phyloP scores from a whole-genome alignment of 2,113 vertebrate species.

The Lasiurus borealis region DNA sequence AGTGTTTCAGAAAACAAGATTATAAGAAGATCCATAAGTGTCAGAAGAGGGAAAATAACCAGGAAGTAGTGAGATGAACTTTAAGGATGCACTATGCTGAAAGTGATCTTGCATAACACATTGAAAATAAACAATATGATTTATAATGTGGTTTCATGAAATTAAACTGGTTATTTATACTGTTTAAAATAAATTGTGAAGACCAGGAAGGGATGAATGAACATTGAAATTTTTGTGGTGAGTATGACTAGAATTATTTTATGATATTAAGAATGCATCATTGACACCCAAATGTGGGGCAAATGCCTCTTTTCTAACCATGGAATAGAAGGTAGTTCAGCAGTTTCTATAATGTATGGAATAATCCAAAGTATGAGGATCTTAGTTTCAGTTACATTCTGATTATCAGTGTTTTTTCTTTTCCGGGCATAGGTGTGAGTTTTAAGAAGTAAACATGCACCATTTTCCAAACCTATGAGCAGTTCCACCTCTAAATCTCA shows the following conservation, averaged over 20 bases:
- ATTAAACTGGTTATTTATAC: neutral
- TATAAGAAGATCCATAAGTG: neutral
- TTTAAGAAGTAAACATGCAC: neutral
- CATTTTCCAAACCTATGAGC: neutral
- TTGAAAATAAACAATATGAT: neutral
- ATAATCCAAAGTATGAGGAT: neutral
- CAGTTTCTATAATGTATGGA: neutral
- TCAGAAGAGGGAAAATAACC: neutral
- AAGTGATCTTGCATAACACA: neutral
- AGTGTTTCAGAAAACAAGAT: neutral
- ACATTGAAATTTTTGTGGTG: neutral
- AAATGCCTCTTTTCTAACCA: neutral
- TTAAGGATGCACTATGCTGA: neutral
- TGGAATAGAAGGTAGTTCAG: neutral
- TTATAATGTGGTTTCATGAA: neutral
- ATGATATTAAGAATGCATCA: neutral
- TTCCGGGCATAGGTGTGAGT: neutral
- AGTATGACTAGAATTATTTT: neutral
- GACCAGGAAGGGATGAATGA: neutral
- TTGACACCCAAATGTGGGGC: neutral
- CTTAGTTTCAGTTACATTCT: neutral
- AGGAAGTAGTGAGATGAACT: neutral
- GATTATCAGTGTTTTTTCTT: neutral
- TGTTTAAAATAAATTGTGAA: conserved; percentile 6
- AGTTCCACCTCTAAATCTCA: neutral